Base-by-base conservation (phyloP, 2,113 vertebrate genomes). In the Setophaga kirtlandii region DNA sequence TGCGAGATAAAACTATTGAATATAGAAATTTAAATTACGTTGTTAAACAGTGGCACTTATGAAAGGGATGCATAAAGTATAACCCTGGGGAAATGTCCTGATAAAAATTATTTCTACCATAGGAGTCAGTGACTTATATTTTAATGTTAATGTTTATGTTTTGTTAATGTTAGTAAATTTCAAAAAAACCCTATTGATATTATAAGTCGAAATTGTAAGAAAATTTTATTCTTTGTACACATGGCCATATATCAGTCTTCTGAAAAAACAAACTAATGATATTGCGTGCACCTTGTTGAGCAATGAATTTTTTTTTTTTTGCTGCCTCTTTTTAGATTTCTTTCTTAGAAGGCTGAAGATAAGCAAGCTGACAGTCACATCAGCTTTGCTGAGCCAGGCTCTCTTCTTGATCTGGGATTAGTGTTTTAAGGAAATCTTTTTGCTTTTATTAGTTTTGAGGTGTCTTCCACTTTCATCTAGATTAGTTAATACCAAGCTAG, bases 131-230 rank as follows among this genome's bases (percentile, higher is more conserved):
- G 55, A 73, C 71, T 86, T 22, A 28, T 69, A 22, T 56, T 81
- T 89, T 76, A 78, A 39, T 62, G 9, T 49, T 22, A 89, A 31
- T 15, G 9, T 63, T 93, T 84, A 44, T 71, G 8, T 52, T 53
- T 39, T 76, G 30, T 52, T 94, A 62, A 68, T 14, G 30, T 59
- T 25, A 94, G 10, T 67, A 75, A 83, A 60, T 30, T 74, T 37
- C 5, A 19, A 74, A 39, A 39, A 87, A 78, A n/a, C 2, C 10
- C 5, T 33, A 15, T 30, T 0, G 0, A 41, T 79, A 42, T 31
- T 50, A 35, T 37, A 50, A 70, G 18, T 67, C 16, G 74, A 64
- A 90, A 88, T 22, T 15, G 1, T 44, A 55, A 80, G 31, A 80
- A 53, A 20, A 5, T 31, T 31, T 59, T 68, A 3, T 5, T 44